Conservation (phyloP, 2,888 invertebrate species). For the Drosophila neoperkinsi region DNA sequence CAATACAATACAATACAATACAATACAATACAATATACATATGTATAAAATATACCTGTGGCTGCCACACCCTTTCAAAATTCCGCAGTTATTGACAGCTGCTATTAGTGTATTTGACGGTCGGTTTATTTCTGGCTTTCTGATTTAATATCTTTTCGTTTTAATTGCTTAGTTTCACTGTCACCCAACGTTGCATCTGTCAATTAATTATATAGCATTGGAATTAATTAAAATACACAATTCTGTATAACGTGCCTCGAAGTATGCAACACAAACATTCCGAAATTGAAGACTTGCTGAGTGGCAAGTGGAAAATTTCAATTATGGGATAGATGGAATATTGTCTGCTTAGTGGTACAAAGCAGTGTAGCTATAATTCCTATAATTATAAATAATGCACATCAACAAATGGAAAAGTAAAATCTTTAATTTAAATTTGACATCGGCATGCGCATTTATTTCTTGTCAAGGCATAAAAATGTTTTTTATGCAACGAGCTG, state of each 20-base stretch:
- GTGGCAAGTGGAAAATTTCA: neutral
- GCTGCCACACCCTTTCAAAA: neutral
- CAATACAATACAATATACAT: too few species aligned
- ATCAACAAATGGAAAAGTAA: neutral
- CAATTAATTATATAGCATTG: slow-evolving; percentile 65
- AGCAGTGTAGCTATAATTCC: neutral
- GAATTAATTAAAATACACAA: slow-evolving; percentile 22
- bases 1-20: too few species aligned
- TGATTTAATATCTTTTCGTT: neutral
- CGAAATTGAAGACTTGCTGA: slow-evolving; percentile 1
- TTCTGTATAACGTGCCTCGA: slow-evolving; percentile 18
- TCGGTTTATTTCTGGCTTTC: neutral
- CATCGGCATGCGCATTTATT: slow-evolving; percentile 11
- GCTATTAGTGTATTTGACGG: neutral
- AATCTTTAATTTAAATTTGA: slow-evolving; percentile 12
- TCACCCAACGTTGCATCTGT: slow-evolving; percentile 33
- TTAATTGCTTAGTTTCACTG: slow-evolving; percentile 24
- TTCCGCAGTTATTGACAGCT: neutral
- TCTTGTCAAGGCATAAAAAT: slow-evolving; percentile 27
- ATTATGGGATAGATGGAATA: neutral
- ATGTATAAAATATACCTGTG: neutral
- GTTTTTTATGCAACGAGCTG: slow-evolving; percentile 31
- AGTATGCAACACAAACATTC: slow-evolving; percentile 27
- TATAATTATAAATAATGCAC: neutral
- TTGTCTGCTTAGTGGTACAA: neutral